A percentile compares a stretch with the other conserved stretches of the same genome.
Evolutionary conservation across 2,797 vertebrate species (phyloP).

Genomic region (Coregonus suidteri): DNA sequence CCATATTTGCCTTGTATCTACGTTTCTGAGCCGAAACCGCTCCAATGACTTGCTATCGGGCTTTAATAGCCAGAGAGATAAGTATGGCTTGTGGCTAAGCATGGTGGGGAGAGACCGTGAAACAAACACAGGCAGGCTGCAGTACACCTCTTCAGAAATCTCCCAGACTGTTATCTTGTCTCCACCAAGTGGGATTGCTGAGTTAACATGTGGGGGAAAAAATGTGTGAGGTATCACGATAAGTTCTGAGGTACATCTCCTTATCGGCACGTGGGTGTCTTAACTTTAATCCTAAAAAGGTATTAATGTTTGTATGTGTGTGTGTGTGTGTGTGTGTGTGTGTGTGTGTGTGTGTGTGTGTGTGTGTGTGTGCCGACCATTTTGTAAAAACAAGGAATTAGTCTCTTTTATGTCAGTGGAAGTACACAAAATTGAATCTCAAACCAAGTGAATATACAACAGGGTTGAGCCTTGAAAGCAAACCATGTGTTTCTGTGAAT

Average conservation of each 20-base stretch:
- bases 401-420: slow-evolving; percentile 1
- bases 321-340: slow-evolving; percentile 1
- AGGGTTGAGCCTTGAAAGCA: slow-evolving; percentile 38
- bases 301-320: slow-evolving; percentile 18
- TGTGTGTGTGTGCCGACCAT: background rate
- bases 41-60: slow-evolving; percentile 46
- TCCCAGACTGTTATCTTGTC: slow-evolving; percentile 54
- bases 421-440: slow-evolving; percentile 17
- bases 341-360: slow-evolving; percentile 1
- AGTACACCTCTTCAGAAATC: slow-evolving; percentile 46
- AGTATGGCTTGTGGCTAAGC: slow-evolving; percentile 41
- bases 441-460: slow-evolving; percentile 46
- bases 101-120: slow-evolving; percentile 28
- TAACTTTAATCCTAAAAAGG: slow-evolving; percentile 29
- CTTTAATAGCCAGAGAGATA: slow-evolving; percentile 66
- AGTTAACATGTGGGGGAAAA: slow-evolving; percentile 28
- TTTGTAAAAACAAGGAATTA: background rate
- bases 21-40: slow-evolving; percentile 39
- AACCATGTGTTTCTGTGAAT: slow-evolving; percentile 67
- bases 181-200: slow-evolving; percentile 41
- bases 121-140: slow-evolving; percentile 19
- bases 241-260: slow-evolving; percentile 28
- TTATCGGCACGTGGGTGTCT: slow-evolving; percentile 37
- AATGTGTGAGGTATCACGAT: slow-evolving; percentile 28
- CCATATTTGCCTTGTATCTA: slow-evolving; percentile 59